Base-by-base conservation (phyloP, 1,140 invertebrate genomes). In the Drosophila neocordata region DNA sequence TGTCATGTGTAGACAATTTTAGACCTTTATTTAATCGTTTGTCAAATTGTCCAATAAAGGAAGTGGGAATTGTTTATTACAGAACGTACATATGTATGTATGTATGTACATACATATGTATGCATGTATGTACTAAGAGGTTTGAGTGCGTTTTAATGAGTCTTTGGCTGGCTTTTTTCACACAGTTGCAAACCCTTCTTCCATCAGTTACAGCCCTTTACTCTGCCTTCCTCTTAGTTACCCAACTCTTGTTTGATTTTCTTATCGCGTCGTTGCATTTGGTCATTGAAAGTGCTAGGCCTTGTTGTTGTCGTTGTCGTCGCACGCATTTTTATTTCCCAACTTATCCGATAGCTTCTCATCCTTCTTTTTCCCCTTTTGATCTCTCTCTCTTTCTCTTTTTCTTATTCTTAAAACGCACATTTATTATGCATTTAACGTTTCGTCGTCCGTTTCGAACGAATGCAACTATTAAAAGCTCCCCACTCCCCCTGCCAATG, bases 361-460 rank as follows among this genome's bases (percentile, higher is more conserved):
- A 13, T 44, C 13, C 41, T 44, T 15, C 13, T 8, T 13, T 2
- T 8, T 9, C 15, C 13, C 15, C 41, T 48, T 8, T 18, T 8
- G 2, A 4, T 15, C 13, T 7, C n/a, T 41, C 38, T 15, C 5
- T 15, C 11, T 7, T 13, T 15, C 38, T 15, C 2, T 48, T 0
- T 20, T 18, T 48, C 78, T 67, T 73, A 31, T 31, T 62, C 53
- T 18, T 34, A 78, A 65, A 83, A 73, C 79, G 55, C 83, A 78
- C 79, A 88, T 88, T 88, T 88, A 79, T 88, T 88, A 88, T 88
- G 83, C 83, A 88, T 88, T 88, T 88, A 88, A 79, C 83, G 83
- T 88, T 77, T 68, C 68, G 74, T 58, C 18, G 74, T 58, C 18
- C 18, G 35, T 11, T 7, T 65, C 48, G 73, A 63, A 52, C 70